Evolutionary conservation across 2,797 vertebrate genomes (phyloP), one percentile per base, ranked within the genome.

Genomic region (Anguilla pacifica): DNA sequence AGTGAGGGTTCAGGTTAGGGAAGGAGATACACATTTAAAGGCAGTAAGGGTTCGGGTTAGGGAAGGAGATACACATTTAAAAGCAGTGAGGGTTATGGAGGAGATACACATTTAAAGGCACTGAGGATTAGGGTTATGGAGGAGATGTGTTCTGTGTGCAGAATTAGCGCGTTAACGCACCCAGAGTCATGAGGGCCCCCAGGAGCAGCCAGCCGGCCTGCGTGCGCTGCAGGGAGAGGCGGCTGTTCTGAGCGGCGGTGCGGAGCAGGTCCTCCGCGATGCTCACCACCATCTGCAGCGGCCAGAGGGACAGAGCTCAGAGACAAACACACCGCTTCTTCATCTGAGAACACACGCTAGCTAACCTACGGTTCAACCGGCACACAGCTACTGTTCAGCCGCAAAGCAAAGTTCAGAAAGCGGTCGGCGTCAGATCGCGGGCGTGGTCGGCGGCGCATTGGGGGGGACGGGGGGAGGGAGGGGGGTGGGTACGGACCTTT

Each of bases 141-240:
- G 39, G 39, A 43, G 39, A 43, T 4, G n/a, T 5, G 39, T 79
- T 79, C 13, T 46, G 59, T 11, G 11, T 35, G 2, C 1, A 51
- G 22, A 84, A 39, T 3, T 2, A 35, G 3, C 9, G 53, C 43
- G 35, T 74, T 83, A 61, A 88, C 92, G 93, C 92, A 98, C 99
- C 98, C 92, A 99, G 95, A 92, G 98, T 98, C 99, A 99, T 99
- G 86, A 99, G 97, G 13, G 99, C 97, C 43, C 98, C 99, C 86
- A 99, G 96, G 88, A 99, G 96, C 92, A 99, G 96, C 99, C 99
- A 99, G 17, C 99, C 99, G 72, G 99, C 98, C 89, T 99, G 99
- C 0, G 99, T 99, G 2, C 99, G 95, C 93, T 99, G 99, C 91
- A 99, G 95, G 61, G 99, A 99, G 13, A 99, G 95, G 4, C 99